Evolutionary conservation across 2,113 vertebrate genomes (phyloP).

Genomic region (Delphinus delphis): DNA sequence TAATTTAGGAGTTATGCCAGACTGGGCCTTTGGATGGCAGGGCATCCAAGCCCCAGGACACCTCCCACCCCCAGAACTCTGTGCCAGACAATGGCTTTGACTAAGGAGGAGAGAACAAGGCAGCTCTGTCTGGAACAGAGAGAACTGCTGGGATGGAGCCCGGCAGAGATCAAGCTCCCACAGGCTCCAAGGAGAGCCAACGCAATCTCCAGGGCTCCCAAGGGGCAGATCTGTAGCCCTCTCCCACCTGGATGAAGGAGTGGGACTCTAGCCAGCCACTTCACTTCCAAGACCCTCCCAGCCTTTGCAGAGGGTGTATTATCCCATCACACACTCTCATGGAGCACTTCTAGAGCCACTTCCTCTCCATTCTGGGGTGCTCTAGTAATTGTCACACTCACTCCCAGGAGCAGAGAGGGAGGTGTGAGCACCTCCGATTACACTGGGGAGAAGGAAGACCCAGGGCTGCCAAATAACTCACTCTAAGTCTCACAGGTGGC

Average conservation of each 20-base stretch:
- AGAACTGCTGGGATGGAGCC: constrained; percentile 48
- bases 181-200: constrained; percentile 1
- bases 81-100: constrained; percentile 78
- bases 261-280: not conserved
- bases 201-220: constrained; percentile 13
- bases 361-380: not conserved
- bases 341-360: not conserved
- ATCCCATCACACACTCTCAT: not conserved
- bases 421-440: constrained; percentile 23
- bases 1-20: constrained; percentile 82
- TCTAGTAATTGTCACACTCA: constrained; percentile 42
- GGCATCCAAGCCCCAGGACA: constrained; percentile 60
- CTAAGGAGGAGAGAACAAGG: constrained; percentile 76
- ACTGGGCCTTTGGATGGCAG: constrained; percentile 67
- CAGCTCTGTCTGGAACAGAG: constrained; percentile 79
- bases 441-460: constrained; percentile 37
- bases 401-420: constrained; percentile 19
- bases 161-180: constrained; percentile 58
- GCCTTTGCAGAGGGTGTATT: not conserved
- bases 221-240: not conserved
- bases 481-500: not conserved
- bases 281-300: not conserved
- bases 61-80: constrained; percentile 74
- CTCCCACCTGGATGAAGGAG: not conserved
- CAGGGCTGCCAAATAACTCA: not conserved